These are phyloP conservation scores for Thomomys bottae DNA, from an alignment of 2,113 vertebrate genomes.

Conservation along the genomic window DNA sequence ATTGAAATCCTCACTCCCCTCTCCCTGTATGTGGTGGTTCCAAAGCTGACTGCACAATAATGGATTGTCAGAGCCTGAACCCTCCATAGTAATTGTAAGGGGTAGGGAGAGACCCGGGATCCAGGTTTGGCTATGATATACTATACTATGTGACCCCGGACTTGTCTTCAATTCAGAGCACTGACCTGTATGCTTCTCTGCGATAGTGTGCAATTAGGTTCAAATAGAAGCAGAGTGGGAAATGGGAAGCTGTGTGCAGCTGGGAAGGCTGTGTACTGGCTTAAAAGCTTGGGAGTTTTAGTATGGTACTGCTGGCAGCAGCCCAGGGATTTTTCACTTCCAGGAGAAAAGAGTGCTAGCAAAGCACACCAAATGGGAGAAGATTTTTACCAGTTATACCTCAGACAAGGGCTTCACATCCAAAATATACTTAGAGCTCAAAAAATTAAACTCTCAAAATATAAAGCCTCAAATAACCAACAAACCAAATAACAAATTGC, in stretches of 20 bases:
- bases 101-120: background rate
- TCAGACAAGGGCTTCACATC: no score
- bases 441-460: no score
- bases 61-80: background rate
- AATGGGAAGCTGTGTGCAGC: background rate
- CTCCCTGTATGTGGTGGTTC: background rate
- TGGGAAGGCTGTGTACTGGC: background rate
- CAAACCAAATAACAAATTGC: no score
- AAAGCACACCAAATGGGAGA: no score
- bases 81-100: background rate
- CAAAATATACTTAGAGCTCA: no score
- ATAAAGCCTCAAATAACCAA: no score
- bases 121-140: no score
- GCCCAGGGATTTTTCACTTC: background rate
- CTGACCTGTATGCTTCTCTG: background rate
- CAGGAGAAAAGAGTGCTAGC: background rate
- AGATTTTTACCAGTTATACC: no score
- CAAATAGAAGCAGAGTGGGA: background rate
- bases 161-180: no score
- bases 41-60: background rate
- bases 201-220: background rate
- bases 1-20: background rate
- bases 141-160: background rate
- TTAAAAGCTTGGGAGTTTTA: background rate
- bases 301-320: background rate